Evolutionary conservation across 1,140 invertebrate species (phyloP), one percentile per base, ranked within the genome.

Genomic region (Plectus sambesii): DNA sequence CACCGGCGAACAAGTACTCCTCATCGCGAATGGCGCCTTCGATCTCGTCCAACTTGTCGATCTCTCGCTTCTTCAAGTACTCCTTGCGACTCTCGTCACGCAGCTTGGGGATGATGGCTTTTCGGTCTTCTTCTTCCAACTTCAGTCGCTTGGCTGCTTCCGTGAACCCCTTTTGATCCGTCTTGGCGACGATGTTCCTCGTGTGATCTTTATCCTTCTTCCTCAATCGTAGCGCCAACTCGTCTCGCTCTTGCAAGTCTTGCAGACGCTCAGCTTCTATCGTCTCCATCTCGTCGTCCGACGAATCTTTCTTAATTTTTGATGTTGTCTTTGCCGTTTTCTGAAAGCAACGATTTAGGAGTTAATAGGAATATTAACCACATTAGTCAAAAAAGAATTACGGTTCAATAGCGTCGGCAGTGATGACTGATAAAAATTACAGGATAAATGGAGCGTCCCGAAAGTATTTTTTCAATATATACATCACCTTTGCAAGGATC

Each of bases 21-120:
- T 98, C 92, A 72, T 98, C 93, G n/a, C 80, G 68, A 44, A 98
- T 85, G 66, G 92, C 87, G 19, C 80, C 83, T 74, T 96, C 90
- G 29, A 98, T 73, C 70, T 98, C 90, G n/a, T 81, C 77, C 30
- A 97, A 78, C 76, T 98, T 97, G 62, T 97, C 90, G 44, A 84
- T 83, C 74, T 94, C 90, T 42, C 93, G 76, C 72, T 96, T 97
- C 56, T 84, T 82, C 49, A 98, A 76, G 73, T 99, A 99, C 65
- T 87, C 83, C 43, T 87, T 75, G 26, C 93, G 78, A 0, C 90
- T 96, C 69, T 96, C 83, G 17, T 89, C 74, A 40, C 93, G 75
- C 6, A 97, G 67, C 60, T 84, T 82, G 9, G 87, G 87, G 36
- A 96, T 74, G 37, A 92, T 76, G 70, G 85, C 84, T 39, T 86